Conservation (phyloP, 1,140 invertebrate species). For the Achroia grisella region DNA sequence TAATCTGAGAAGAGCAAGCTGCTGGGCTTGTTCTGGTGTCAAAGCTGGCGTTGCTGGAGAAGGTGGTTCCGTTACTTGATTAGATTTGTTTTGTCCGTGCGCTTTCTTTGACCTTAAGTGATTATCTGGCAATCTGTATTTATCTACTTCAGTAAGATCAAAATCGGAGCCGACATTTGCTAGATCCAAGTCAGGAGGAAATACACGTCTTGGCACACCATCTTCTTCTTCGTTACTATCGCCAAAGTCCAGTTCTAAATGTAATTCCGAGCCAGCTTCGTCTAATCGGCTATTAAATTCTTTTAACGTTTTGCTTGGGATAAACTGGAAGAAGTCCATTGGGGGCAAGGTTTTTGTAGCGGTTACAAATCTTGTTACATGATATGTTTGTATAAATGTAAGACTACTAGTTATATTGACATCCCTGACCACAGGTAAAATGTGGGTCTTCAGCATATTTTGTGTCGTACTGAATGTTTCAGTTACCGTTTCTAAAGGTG, state of each 20-base stretch:
- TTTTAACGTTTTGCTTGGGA: conserved; percentile 89
- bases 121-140: conserved; percentile 71
- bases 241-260: conserved; percentile 88
- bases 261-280: conserved; percentile 90
- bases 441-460: conserved; percentile 88
- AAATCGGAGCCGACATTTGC: conserved; percentile 80
- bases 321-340: conserved; percentile 89
- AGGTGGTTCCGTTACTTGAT: conserved; percentile 67
- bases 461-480: conserved; percentile 93
- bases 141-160: conserved; percentile 81
- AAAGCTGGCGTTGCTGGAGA: conserved; percentile 69
- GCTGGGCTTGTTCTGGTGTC: conserved; percentile 83
- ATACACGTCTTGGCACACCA: conserved; percentile 76
- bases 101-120: conserved; percentile 76
- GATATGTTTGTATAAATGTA: conserved; percentile 91
- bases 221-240: conserved; percentile 85
- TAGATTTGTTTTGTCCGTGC: conserved; percentile 70
- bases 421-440: conserved; percentile 85
- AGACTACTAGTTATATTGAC: conserved; percentile 81
- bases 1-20: conserved; percentile 80
- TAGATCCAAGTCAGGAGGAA: conserved; percentile 77
- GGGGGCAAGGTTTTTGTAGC: conserved; percentile 92
- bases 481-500: conserved; percentile 89
- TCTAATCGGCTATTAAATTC: conserved; percentile 91
- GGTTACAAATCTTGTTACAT: conserved; percentile 88